Conservation (phyloP, 2,113 vertebrate genomes). For the Vireo altiloquus region DNA sequence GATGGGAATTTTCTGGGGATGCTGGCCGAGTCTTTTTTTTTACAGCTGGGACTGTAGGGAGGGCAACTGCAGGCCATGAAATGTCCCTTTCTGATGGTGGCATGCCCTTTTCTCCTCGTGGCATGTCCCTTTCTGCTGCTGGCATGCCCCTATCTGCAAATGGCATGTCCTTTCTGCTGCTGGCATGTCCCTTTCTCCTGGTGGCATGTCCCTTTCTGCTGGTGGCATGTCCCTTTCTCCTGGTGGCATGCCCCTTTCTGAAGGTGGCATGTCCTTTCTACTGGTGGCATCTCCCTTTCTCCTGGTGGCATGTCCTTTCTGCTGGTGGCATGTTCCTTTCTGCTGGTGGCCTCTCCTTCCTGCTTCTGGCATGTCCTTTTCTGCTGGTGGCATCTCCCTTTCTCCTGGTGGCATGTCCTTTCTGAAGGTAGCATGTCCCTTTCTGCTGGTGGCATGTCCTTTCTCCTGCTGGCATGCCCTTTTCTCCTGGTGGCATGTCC, state of each 20-base stretch:
- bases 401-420: too few species aligned
- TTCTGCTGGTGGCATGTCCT: too few species aligned
- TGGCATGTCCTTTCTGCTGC: background rate
- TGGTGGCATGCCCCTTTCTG: background rate
- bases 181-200: background rate
- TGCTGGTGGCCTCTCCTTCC: too few species aligned
- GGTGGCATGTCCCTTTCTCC: background rate
- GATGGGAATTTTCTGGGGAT: background rate
- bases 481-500: too few species aligned
- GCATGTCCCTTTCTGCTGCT: rapidly evolving
- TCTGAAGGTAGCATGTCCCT: too few species aligned
- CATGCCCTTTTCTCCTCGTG: background rate
- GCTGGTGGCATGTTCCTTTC: too few species aligned
- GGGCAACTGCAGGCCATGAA: background rate
- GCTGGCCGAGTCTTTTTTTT: background rate
- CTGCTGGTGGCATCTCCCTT: rapidly evolving
- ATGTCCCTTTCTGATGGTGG: background rate
- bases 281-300: background rate
- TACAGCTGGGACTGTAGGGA: rapidly evolving
- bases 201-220: background rate
- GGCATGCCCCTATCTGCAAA: rapidly evolving
- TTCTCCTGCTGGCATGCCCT: too few species aligned
- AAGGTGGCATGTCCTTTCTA: background rate
- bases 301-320: background rate
- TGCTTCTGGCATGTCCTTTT: too few species aligned